Evolutionary conservation across 1,140 invertebrate species (phyloP).

Genomic region (Listronotus oregonensis): DNA sequence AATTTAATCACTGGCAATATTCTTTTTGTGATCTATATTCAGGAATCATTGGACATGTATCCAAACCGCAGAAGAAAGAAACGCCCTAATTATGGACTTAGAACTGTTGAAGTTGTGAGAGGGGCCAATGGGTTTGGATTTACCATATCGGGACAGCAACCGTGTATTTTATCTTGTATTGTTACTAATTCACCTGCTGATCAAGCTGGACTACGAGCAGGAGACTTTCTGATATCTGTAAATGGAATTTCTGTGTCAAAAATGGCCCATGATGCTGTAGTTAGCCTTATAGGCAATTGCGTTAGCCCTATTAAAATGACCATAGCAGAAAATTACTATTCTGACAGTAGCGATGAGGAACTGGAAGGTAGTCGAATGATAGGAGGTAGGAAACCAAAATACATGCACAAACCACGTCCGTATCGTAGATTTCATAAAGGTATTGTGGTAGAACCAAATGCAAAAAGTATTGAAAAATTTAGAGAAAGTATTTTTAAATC

Average conservation of each 20-base stretch:
- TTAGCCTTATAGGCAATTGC: constrained; percentile 84
- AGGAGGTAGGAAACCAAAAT: constrained; percentile 65
- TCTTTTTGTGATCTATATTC: neutral
- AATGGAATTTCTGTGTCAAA: constrained; percentile 88
- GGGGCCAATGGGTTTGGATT: constrained; percentile 89
- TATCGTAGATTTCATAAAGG: constrained; percentile 40
- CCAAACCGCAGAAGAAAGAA: constrained; percentile 78
- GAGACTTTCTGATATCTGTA: constrained; percentile 90
- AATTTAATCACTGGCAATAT: neutral
- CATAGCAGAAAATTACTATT: constrained; percentile 87
- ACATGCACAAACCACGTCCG: constrained; percentile 60
- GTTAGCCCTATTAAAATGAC: constrained; percentile 78
- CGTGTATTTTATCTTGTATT: constrained; percentile 87
- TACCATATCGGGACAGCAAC: constrained; percentile 91
- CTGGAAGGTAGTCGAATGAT: constrained; percentile 59
- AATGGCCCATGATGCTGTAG: constrained; percentile 90
- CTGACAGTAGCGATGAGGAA: constrained; percentile 83
- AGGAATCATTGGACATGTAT: constrained; percentile 60
- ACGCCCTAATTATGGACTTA: constrained; percentile 77
- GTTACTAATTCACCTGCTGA: constrained; percentile 84
- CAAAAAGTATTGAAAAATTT: constrained; percentile 31
- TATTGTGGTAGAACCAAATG: constrained; percentile 30
- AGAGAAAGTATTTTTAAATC: constrained; percentile 21
- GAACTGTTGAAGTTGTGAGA: constrained; percentile 82
- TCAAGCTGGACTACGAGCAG: constrained; percentile 81